Evolutionary conservation across 2,113 vertebrate genomes (phyloP).

Genomic region (Phalacrocorax pelagicus): DNA sequence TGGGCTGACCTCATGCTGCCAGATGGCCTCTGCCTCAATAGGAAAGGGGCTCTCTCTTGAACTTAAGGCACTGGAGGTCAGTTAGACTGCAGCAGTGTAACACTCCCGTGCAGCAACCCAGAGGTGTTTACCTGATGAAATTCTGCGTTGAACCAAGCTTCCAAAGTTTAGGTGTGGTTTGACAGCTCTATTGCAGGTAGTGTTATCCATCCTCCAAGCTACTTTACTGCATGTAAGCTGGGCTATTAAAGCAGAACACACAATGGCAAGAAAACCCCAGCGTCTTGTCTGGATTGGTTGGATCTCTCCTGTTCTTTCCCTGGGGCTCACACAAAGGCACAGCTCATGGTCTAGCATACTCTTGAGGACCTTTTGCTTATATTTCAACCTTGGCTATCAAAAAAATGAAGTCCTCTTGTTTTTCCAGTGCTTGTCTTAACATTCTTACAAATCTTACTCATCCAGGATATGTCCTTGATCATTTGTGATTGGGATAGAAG

Average conservation of each 20-base stretch:
- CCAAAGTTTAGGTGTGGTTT: background rate
- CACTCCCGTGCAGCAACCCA: background rate
- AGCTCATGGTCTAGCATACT: background rate
- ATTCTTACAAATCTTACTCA: background rate
- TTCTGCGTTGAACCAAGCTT: background rate
- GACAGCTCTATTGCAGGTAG: background rate
- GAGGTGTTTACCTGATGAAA: background rate
- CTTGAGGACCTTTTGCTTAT: background rate
- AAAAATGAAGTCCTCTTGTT: background rate
- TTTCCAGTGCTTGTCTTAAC: background rate
- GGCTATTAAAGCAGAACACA: background rate
- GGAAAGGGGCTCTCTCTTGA: background rate
- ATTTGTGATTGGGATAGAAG: background rate
- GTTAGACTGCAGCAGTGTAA: background rate
- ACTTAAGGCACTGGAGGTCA: background rate
- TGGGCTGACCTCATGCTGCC: background rate
- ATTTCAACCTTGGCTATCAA: slow-evolving; percentile 23
- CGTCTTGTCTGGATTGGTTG: background rate
- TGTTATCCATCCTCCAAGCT: background rate
- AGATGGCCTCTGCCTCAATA: background rate
- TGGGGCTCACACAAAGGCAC: background rate
- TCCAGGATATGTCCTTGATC: slow-evolving; percentile 29
- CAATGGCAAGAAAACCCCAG: background rate
- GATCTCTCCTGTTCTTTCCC: background rate
- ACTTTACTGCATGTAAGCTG: background rate